These are phyloP conservation scores for Ailurus styani DNA, from an alignment of 2,113 vertebrate genomes.

Conservation along the genomic window DNA sequence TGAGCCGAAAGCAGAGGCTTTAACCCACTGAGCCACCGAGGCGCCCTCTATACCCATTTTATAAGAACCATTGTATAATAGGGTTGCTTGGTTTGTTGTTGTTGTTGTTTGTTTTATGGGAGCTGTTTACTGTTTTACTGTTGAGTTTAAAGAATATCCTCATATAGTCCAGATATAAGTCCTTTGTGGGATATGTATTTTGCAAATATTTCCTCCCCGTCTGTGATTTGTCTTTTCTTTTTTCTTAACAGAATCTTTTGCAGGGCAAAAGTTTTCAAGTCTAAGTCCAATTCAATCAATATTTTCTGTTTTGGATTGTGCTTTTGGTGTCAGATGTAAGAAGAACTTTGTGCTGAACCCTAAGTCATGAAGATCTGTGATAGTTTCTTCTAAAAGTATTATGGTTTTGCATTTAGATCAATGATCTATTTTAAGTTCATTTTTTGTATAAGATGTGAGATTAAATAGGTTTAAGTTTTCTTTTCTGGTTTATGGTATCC, in stretches of 20 bases:
- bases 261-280: neutral
- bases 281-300: neutral
- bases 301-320: neutral
- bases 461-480: neutral
- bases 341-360: neutral
- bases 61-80: neutral
- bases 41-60: neutral
- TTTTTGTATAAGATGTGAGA: neutral
- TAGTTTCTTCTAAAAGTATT: neutral
- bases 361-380: neutral
- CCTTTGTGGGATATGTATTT: neutral
- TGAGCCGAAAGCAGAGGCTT: no score
- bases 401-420: neutral
- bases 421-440: neutral
- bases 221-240: neutral
- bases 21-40: no score
- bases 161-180: neutral
- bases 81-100: neutral
- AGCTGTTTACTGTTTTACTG: neutral
- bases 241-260: neutral
- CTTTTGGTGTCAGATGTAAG: neutral
- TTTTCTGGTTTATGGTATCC: neutral
- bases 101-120: neutral
- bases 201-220: neutral
- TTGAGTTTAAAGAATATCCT: neutral